Conservation (phyloP, 2,888 invertebrate genomes). For the Alsophila aescularia region DNA sequence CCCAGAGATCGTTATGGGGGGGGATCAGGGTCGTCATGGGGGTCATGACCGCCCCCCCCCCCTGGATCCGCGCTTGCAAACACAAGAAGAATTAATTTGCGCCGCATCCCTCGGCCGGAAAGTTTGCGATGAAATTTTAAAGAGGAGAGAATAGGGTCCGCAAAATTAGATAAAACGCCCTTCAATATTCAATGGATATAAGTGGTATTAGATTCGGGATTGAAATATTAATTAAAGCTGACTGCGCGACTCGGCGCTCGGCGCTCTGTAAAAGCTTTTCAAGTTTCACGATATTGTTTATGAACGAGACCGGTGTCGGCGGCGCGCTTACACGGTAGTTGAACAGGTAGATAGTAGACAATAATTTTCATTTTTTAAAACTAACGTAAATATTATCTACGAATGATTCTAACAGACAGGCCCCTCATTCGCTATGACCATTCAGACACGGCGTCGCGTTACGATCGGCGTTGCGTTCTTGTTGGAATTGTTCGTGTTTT, state of each 20-base stretch:
- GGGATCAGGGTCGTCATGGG: no score
- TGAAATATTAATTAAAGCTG: slow-evolving; percentile 35
- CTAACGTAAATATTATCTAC: no score
- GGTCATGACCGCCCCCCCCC: no score
- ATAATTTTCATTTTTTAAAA: no score
- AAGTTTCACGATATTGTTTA: slow-evolving; percentile 10
- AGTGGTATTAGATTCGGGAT: slow-evolving; percentile 38
- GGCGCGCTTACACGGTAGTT: not conserved
- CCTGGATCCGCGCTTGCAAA: no score
- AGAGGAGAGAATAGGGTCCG: slow-evolving; percentile 40
- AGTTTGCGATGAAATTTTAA: slow-evolving; percentile 49
- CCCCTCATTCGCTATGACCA: no score
- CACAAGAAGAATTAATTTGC: slow-evolving; percentile 27
- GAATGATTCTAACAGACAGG: no score
- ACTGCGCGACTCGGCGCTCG: slow-evolving; percentile 20
- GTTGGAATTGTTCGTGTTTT: no score
- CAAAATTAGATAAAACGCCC: slow-evolving; percentile 41
- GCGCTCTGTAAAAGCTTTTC: slow-evolving; percentile 8
- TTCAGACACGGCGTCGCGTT: no score
- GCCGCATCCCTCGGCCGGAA: slow-evolving; percentile 31
- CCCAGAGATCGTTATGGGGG: no score
- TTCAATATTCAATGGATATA: slow-evolving; percentile 41
- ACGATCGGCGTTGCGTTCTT: no score
- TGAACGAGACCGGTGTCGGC: not conserved
- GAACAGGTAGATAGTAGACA: not conserved